Percentiles rank a stretch among this genome's conserved stretches.
Conservation (phyloP, 2,797 vertebrate species). For the Iguana delicatissima region DNA sequence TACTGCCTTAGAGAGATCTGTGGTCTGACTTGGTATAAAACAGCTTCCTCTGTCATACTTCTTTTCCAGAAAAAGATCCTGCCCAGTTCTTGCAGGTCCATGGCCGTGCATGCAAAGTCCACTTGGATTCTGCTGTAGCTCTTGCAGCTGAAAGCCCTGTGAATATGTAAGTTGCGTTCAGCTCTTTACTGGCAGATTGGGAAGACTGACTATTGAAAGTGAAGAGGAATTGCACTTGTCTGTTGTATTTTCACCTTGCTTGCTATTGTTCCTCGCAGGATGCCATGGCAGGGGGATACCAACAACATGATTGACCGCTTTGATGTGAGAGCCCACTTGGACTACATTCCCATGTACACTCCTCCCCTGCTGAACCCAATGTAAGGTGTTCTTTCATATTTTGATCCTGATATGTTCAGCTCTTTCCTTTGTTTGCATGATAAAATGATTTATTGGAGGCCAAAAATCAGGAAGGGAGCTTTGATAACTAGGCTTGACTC, state of each 20-base stretch:
- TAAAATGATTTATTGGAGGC: neutral
- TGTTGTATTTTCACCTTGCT: neutral
- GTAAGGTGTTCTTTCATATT: conserved; percentile 79
- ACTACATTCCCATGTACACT: conserved; percentile 93
- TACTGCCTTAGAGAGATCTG: neutral
- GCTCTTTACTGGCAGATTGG: no score
- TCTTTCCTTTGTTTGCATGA: neutral
- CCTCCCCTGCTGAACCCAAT: conserved; percentile 88
- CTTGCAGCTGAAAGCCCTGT: conserved; percentile 94
- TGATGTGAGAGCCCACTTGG: conserved; percentile 94
- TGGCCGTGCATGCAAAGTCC: conserved; percentile 95
- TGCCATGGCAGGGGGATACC: conserved; percentile 97
- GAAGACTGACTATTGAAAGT: neutral
- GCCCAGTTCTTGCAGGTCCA: conserved; percentile 99
- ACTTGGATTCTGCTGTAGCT: conserved; percentile 94
- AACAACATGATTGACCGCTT: conserved; percentile 98
- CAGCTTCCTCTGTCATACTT: neutral
- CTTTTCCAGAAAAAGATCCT: conserved; percentile 90
- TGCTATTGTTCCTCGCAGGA: conserved; percentile 80
- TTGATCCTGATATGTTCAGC: neutral
- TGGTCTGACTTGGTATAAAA: neutral
- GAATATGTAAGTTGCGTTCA: conserved; percentile 88
- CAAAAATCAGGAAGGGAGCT: neutral
- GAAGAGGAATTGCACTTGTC: neutral
- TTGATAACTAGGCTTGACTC: neutral